A percentile compares a stretch with the other conserved stretches of the same genome.
These are phyloP conservation scores for Fissipunctia ypsillon DNA, from an alignment of 2,888 invertebrate genomes.

Conservation along the genomic window DNA sequence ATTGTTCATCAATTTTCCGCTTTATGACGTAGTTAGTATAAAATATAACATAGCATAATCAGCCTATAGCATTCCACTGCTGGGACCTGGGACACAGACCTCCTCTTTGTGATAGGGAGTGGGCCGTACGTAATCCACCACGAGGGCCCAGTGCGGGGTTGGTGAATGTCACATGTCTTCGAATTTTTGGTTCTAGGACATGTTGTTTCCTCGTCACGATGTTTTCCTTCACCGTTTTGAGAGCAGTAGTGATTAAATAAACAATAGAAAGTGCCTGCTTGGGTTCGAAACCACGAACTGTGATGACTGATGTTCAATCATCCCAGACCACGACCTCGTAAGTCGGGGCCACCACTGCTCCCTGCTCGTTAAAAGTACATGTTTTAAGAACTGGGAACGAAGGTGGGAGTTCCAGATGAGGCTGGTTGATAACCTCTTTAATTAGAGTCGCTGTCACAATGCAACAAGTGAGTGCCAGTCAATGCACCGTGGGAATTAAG, in stretches of 20 bases:
- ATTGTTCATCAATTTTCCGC: slow-evolving; percentile 1
- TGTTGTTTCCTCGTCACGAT: not conserved
- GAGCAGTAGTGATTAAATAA: too few relatives aligned
- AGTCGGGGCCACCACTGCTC: not conserved
- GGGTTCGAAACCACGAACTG: too few relatives aligned
- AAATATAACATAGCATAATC: too few relatives aligned
- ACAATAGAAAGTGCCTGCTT: too few relatives aligned
- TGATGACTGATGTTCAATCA: too few relatives aligned
- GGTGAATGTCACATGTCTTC: not conserved
- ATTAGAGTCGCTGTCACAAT: slow-evolving; percentile 39
- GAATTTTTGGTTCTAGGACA: not conserved
- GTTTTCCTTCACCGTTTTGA: too few relatives aligned
- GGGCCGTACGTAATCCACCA: not conserved
- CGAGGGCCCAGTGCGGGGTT: too few relatives aligned
- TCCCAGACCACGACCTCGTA: too few relatives aligned
- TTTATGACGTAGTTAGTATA: not conserved
- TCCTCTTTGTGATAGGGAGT: not conserved
- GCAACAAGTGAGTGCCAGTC: not conserved
- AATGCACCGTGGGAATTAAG: slow-evolving; percentile 27
- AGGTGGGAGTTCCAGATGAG: slow-evolving; percentile 37
- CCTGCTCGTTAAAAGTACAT: not conserved
- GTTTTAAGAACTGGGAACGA: slow-evolving; percentile 14
- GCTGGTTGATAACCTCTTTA: slow-evolving; percentile 44
- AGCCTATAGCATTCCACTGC: too few relatives aligned
- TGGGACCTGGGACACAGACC: too few relatives aligned